phyloP scores from a whole-genome alignment of 2,113 vertebrate genomes.

The Ophthalmolycus amberensis region DNA sequence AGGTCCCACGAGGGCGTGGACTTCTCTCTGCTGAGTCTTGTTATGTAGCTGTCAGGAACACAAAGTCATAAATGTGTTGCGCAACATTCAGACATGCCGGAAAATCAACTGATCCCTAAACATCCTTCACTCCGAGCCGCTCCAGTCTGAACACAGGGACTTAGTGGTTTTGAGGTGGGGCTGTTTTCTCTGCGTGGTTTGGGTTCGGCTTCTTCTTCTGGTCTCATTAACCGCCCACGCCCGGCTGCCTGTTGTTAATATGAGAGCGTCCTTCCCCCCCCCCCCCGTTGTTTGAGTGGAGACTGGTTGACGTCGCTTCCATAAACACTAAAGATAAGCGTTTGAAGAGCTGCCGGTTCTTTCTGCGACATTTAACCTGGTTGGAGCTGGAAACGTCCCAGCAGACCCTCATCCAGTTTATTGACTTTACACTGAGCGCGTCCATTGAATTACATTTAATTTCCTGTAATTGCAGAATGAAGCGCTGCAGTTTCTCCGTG shows the following conservation, averaged over 20 bases:
- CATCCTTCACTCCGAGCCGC: constrained; percentile 12
- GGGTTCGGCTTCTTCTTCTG: too few relatives aligned
- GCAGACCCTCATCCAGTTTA: not conserved
- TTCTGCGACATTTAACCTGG: not conserved
- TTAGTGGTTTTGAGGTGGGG: constrained; percentile 45
- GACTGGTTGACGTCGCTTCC: constrained; percentile 13
- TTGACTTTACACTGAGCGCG: constrained; percentile 11
- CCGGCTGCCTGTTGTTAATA: constrained; percentile 10
- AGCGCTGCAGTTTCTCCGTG: constrained; percentile 23
- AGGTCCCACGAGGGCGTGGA: too few relatives aligned
- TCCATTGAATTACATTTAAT: constrained; percentile 33
- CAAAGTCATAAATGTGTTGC: constrained; percentile 8
- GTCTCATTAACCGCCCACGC: constrained; percentile 40
- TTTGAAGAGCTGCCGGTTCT: not conserved
- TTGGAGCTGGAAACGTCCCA: not conserved
- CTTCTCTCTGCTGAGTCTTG: not conserved
- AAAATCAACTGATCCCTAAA: not conserved
- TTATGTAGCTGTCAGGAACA: not conserved
- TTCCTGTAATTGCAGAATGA: constrained; percentile 43
- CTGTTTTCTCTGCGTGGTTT: constrained; percentile 20
- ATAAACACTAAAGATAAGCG: constrained; percentile 15
- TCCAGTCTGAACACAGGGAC: constrained; percentile 30
- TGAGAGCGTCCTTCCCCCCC: not conserved
- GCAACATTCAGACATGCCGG: not conserved
- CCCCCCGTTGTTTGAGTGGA: constrained; percentile 13